Percentiles rank a stretch among this genome's conserved stretches.
phyloP scores from a whole-genome alignment of 2,888 invertebrate genomes.

The Platypus cylindrus region DNA sequence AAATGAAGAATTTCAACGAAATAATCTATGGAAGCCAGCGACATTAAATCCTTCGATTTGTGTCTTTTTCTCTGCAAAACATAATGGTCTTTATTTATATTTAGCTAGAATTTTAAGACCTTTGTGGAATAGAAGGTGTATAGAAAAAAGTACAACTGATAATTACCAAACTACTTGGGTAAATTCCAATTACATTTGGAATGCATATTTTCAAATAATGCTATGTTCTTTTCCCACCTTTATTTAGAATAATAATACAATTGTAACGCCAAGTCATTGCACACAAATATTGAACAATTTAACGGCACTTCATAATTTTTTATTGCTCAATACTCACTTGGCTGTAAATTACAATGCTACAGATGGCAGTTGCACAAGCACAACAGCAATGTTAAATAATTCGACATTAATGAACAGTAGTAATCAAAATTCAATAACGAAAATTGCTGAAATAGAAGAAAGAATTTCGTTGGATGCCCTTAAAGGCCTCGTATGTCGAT shows the following conservation, averaged over 20 bases:
- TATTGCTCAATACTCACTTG: slow-evolving; percentile 52
- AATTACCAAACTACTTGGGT: too few species aligned
- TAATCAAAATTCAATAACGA: slow-evolving; percentile 26
- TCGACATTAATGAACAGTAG: slow-evolving; percentile 19
- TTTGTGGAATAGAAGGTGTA: slow-evolving; percentile 74
- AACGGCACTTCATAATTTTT: slow-evolving; percentile 59
- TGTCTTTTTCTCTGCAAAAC: slow-evolving; percentile 58
- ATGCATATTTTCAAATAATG: too few species aligned
- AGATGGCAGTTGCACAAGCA: not conserved
- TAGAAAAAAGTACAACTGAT: too few species aligned
- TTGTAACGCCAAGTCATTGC: too few species aligned
- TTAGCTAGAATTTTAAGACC: slow-evolving; percentile 78
- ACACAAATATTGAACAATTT: slow-evolving; percentile 61
- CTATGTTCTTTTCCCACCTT: too few species aligned
- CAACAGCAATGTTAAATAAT: slow-evolving; percentile 10
- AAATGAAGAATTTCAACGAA: slow-evolving; percentile 17
- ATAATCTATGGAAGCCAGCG: slow-evolving; percentile 14
- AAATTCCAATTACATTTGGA: too few species aligned
- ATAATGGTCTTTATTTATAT: slow-evolving; percentile 87
- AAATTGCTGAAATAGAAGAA: slow-evolving; percentile 49
- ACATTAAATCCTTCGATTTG: slow-evolving; percentile 21
- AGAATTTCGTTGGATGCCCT: slow-evolving; percentile 66
- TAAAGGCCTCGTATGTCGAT: slow-evolving; percentile 50
- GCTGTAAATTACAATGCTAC: slow-evolving; percentile 16
- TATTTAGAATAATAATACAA: too few species aligned